These are phyloP conservation scores for Diorhabda sublineata DNA, from an alignment of 1,140 invertebrate species.

Conservation along the genomic window DNA sequence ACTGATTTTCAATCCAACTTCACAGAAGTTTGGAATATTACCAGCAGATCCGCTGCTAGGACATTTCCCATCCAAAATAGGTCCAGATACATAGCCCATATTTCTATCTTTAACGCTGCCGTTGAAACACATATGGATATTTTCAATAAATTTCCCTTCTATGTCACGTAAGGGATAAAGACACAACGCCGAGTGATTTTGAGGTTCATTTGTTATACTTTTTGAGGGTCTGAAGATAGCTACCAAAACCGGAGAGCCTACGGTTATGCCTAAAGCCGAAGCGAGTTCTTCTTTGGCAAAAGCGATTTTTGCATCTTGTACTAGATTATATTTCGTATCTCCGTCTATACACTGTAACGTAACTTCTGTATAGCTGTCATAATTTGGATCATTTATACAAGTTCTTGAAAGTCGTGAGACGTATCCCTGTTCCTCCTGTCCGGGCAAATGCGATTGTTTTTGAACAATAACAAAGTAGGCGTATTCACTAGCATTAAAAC, in stretches of 20 bases:
- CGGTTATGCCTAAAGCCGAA: conserved; percentile 68
- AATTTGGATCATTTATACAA: conserved; percentile 91
- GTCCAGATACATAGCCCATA: conserved; percentile 89
- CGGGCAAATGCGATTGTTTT: conserved; percentile 82
- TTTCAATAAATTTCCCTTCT: conserved; percentile 89
- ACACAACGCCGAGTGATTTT: conserved; percentile 77
- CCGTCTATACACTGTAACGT: conserved; percentile 75
- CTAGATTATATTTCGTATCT: conserved; percentile 75
- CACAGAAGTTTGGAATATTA: conserved; percentile 88
- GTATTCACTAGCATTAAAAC: conserved; percentile 90
- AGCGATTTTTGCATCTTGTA: conserved; percentile 86
- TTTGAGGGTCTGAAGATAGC: conserved; percentile 80
- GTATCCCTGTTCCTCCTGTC: conserved; percentile 84
- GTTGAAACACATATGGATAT: conserved; percentile 96
- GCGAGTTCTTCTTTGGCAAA: conserved; percentile 77
- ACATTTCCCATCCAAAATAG: conserved; percentile 85
- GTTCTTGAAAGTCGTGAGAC: conserved; percentile 84
- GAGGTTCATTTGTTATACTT: conserved; percentile 74
- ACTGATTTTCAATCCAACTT: conserved; percentile 88
- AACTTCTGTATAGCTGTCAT: conserved; percentile 93
- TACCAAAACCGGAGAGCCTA: conserved; percentile 73
- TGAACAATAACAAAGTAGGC: conserved; percentile 95
- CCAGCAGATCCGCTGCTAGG: conserved; percentile 78
- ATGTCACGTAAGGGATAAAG: conserved; percentile 82
- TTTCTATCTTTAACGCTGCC: conserved; percentile 86